These are phyloP conservation scores for Lepidochrysops patricia DNA, from an alignment of 2,888 invertebrate genomes.

Conservation along the genomic window DNA sequence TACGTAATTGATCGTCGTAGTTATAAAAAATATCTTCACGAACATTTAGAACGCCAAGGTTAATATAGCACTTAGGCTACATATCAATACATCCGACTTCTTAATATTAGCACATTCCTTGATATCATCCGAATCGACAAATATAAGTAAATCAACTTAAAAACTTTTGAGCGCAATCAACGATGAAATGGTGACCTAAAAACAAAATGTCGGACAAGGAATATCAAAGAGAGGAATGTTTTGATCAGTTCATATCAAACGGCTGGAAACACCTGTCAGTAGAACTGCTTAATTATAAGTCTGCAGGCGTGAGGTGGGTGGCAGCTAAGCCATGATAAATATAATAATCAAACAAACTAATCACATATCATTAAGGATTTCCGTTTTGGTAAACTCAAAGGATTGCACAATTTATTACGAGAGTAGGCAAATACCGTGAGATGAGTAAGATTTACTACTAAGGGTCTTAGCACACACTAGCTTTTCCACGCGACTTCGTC, in stretches of 20 bases:
- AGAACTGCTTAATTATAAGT: neutral
- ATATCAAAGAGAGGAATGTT: neutral
- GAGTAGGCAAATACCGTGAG: neutral
- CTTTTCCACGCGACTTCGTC: no score
- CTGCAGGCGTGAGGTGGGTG: neutral
- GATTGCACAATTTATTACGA: neutral
- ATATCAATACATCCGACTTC: neutral
- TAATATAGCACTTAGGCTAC: neutral
- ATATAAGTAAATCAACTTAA: neutral
- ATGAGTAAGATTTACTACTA: no score
- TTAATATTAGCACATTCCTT: neutral
- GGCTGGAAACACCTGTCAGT: constrained; percentile 9
- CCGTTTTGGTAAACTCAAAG: constrained; percentile 2
- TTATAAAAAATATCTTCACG: neutral
- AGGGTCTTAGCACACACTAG: no score
- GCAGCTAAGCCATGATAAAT: neutral
- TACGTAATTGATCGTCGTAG: neutral
- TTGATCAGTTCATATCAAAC: neutral
- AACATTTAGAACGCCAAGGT: neutral
- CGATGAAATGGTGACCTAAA: constrained; percentile 6
- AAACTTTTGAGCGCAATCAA: neutral
- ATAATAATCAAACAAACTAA: constrained; percentile 7
- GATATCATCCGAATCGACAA: neutral
- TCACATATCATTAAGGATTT: neutral
- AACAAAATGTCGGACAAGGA: neutral